These are phyloP conservation scores for Monodelphis domestica DNA, from an alignment of 2,797 vertebrate genomes.

Conservation along the genomic window DNA sequence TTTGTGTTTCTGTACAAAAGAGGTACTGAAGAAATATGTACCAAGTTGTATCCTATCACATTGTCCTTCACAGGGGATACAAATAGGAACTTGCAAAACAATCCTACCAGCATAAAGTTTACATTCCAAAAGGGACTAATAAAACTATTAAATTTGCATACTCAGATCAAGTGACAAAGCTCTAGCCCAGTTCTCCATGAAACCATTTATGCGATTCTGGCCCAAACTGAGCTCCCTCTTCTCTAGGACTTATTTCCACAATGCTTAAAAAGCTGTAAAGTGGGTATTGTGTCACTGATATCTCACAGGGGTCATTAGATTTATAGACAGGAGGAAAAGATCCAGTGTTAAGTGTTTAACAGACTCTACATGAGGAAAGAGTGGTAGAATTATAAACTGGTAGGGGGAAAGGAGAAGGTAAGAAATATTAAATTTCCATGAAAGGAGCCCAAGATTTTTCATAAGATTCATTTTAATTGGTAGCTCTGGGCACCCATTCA, in stretches of 20 bases:
- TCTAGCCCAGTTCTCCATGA: neutral
- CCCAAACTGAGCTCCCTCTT: neutral
- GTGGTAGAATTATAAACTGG: constrained; percentile 4
- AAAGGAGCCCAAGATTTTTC: constrained; percentile 53
- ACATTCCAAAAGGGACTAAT: neutral
- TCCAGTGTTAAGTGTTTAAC: neutral
- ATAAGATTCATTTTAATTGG: constrained; percentile 63
- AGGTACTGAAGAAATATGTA: neutral
- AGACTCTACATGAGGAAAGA: neutral
- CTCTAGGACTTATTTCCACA: neutral
- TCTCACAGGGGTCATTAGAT: constrained; percentile 19
- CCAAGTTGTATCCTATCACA: neutral
- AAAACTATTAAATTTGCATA: neutral
- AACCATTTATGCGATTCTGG: neutral
- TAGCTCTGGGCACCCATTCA: constrained; percentile 61
- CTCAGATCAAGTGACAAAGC: neutral
- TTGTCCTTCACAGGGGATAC: neutral
- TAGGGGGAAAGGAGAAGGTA: constrained; percentile 30
- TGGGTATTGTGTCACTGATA: neutral
- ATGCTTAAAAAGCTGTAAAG: neutral
- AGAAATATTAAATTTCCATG: constrained; percentile 42
- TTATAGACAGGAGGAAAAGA: neutral
- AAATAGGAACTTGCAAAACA: neutral
- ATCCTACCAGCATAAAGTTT: neutral
- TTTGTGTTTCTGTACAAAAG: neutral